phyloP scores from a whole-genome alignment of 2,797 vertebrate species.

The Melanotaenia boesemani region DNA sequence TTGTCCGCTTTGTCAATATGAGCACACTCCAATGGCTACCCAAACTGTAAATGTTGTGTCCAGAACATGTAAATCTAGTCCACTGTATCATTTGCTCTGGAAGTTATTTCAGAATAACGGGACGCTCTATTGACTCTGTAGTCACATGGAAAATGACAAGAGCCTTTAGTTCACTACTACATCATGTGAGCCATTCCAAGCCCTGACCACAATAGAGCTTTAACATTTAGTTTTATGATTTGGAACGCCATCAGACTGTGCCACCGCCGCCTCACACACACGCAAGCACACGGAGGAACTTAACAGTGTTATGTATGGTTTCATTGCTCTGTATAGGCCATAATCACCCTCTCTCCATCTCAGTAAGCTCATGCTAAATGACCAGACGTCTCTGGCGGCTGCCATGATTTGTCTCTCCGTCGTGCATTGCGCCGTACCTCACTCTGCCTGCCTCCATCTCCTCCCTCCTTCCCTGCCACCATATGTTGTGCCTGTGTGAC shows the following conservation, averaged over 20 bases:
- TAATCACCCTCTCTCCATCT: conserved; percentile 81
- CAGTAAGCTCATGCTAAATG: conserved; percentile 80
- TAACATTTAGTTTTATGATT: conserved; percentile 73
- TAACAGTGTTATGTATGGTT: conserved; percentile 73
- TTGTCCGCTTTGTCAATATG: neutral
- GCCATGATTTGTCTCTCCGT: conserved; percentile 78
- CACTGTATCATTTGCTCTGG: conserved; percentile 57
- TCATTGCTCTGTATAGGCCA: conserved; percentile 65
- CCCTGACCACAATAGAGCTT: conserved; percentile 51
- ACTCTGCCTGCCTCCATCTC: conserved; percentile 42
- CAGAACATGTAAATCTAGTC: conserved; percentile 7
- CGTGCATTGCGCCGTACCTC: conserved; percentile 54
- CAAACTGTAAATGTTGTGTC: conserved; percentile 11
- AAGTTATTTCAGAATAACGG: conserved; percentile 69
- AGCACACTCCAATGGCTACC: neutral
- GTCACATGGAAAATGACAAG: conserved; percentile 56
- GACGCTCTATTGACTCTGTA: conserved; percentile 45
- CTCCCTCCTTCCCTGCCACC: conserved; percentile 63
- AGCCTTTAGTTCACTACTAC: conserved; percentile 36
- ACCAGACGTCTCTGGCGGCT: conserved; percentile 74
- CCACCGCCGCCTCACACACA: conserved; percentile 14
- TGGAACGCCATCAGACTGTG: conserved; percentile 53
- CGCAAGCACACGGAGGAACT: conserved; percentile 49
- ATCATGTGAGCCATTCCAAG: conserved; percentile 54
- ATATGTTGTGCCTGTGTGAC: conserved; percentile 84